Evolutionary conservation across 2,888 invertebrate species (phyloP), one percentile per base, ranked within the genome.

Genomic region (Patella caerulea): DNA sequence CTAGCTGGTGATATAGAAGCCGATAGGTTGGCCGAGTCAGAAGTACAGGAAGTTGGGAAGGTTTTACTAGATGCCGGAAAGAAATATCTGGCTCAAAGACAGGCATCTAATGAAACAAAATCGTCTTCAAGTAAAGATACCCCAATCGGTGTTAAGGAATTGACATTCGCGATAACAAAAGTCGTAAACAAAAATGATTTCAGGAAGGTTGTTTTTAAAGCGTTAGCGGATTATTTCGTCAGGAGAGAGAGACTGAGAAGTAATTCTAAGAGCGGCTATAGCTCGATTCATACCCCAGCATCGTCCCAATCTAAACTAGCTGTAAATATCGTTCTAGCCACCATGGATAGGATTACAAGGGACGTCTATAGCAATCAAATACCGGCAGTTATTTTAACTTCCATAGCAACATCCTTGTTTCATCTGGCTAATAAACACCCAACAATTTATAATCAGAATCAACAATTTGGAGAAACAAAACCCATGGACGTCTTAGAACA

Each of bases 401-500:
- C 74, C 15, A 34, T 74, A 34, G 74, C 74, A 15, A 65, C 45
- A n/a, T 56, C 34, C n/a, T 52, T 74, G 52, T 45, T 52, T 52
- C 45, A 59, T 11, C 34, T 52, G 11, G 11, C 65, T 45, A 19
- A 74, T 14, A 52, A 52, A 17, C 45, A 59, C 15, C 59, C 56
- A 7, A 19, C 74, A 12, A 74, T 74, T 52, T 69, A 45, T 65
- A 19, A 65, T n/a, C 69, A 45, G 14, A 29, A 56, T 29, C 65
- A 65, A 74, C 65, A 52, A 45, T 15, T 65, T 11, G 3, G 4
- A 45, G 24, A 29, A 52, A 24, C 59, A 4, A 4, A 17, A 65
- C 52, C 45, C 45, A 52, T 72, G 65, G 54, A 77, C 71, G 78
- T 34, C 72, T 76, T 69, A 76, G 78, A 19, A 79, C 82, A 7